A percentile compares a stretch with the other conserved stretches of the same genome.
Conservation (phyloP, 2,797 vertebrate species). For the Sebastes diploproa region DNA sequence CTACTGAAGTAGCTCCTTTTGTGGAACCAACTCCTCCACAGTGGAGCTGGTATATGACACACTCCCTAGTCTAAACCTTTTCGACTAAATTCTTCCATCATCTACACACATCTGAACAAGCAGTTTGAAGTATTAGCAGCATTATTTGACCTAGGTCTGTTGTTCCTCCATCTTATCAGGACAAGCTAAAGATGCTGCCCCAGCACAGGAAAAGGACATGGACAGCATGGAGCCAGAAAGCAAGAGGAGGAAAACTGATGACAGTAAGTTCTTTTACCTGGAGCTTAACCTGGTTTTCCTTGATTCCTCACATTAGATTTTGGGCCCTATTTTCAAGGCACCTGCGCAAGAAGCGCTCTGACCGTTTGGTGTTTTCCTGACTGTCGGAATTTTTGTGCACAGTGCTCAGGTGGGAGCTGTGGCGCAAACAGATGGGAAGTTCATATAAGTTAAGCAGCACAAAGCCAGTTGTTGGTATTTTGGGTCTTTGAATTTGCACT, state of each 20-base stretch:
- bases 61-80: not conserved
- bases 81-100: not conserved
- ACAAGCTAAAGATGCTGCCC: conserved; percentile 6
- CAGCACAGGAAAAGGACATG: not conserved
- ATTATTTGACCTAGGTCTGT: not conserved
- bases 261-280: conserved; percentile 26
- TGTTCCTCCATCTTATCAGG: conserved; percentile 36
- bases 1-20: not conserved
- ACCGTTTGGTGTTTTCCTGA: not conserved
- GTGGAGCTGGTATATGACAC: not conserved
- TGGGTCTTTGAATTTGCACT: not conserved
- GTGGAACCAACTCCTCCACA: not conserved
- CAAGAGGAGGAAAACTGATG: conserved; percentile 73
- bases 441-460: not conserved
- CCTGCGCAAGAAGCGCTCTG: not conserved
- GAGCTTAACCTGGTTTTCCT: not conserved
- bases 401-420: not conserved
- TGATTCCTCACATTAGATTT: not conserved
- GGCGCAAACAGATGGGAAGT: no score
- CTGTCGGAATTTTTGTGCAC: not conserved
- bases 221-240: conserved; percentile 67
- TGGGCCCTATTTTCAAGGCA: not conserved
- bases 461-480: not conserved
- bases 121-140: not conserved
- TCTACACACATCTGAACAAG: not conserved